Percentiles rank a stretch among this genome's conserved stretches.
Evolutionary conservation across 2,797 vertebrate species (phyloP).

Genomic region (Melanotaenia trifasciata): DNA sequence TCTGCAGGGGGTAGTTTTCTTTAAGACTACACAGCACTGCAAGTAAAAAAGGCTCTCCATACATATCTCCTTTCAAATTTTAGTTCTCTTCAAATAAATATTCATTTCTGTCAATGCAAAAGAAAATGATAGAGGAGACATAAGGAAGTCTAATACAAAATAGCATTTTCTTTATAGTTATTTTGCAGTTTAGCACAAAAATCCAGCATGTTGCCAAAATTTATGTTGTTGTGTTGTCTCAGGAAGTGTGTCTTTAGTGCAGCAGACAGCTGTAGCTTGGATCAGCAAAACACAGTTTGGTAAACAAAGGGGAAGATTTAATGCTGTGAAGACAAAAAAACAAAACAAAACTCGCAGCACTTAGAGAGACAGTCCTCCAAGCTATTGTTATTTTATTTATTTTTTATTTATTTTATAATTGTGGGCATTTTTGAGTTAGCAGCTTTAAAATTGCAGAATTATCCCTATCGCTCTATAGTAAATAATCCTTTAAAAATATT

Average conservation of each 20-base stretch:
- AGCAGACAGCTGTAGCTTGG: conserved; percentile 10
- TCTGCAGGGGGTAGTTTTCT: too few species aligned
- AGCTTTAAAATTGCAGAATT: too few species aligned
- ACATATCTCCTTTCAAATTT: too few species aligned
- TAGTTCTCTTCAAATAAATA: neutral
- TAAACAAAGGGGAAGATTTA: conserved; percentile 23
- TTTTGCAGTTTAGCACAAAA: neutral
- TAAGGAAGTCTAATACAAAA: neutral
- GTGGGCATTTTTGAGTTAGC: too few species aligned
- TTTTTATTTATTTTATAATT: too few species aligned
- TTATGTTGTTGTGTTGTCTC: conserved; percentile 15
- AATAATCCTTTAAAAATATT: too few species aligned
- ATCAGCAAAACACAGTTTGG: conserved; percentile 22
- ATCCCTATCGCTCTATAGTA: too few species aligned
- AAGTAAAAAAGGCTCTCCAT: too few species aligned
- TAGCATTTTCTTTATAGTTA: neutral
- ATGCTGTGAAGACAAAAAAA: conserved; percentile 1
- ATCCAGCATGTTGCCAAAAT: neutral
- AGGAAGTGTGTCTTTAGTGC: conserved; percentile 16
- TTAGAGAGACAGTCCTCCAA: too few species aligned
- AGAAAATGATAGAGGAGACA: neutral
- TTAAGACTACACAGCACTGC: neutral
- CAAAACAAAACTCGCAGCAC: too few species aligned
- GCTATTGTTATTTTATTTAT: too few species aligned
- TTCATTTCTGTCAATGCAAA: neutral